Evolutionary conservation across 2,797 vertebrate species (phyloP).

Genomic region (Brotula barbata): DNA sequence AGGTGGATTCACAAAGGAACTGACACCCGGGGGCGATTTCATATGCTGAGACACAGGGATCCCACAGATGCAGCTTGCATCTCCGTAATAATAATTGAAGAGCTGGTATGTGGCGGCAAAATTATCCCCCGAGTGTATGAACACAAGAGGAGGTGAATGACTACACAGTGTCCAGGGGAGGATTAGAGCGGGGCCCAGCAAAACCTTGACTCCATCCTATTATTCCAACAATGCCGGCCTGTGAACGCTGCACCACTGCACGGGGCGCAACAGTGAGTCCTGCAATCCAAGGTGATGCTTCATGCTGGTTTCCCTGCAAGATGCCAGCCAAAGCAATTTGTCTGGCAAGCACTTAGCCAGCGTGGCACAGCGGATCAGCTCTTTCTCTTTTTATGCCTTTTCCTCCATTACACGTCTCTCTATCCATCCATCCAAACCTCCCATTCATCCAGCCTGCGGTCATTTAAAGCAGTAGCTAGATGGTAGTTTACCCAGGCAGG

Average conservation of each 20-base stretch:
- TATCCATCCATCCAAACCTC: constrained; percentile 45
- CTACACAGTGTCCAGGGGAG: constrained; percentile 19
- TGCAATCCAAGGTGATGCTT: constrained; percentile 58
- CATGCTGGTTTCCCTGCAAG: constrained; percentile 59
- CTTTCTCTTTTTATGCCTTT: constrained; percentile 48
- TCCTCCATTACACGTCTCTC: constrained; percentile 40
- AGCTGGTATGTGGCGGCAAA: constrained; percentile 39
- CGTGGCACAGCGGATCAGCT: constrained; percentile 48
- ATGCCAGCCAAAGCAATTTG: constrained; percentile 74
- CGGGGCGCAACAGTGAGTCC: constrained; percentile 43
- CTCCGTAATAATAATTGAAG: constrained; percentile 14
- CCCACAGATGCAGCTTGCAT: constrained; percentile 21
- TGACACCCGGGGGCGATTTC: constrained; percentile 30
- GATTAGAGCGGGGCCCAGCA: constrained; percentile 21
- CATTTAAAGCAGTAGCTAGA: constrained; percentile 51
- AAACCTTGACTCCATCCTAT: constrained; percentile 31
- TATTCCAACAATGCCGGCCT: constrained; percentile 29
- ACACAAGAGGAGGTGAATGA: constrained; percentile 35
- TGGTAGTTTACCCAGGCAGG: constrained; percentile 51
- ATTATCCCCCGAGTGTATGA: constrained; percentile 16
- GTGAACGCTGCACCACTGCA: constrained; percentile 25
- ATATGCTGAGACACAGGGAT: constrained; percentile 22
- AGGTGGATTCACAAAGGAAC: constrained; percentile 38
- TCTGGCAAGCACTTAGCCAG: constrained; percentile 73
- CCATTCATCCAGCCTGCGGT: constrained; percentile 23